These are phyloP conservation scores for Gadopsis bispinosus DNA, from an alignment of 2,797 vertebrate species.

Conservation along the genomic window DNA sequence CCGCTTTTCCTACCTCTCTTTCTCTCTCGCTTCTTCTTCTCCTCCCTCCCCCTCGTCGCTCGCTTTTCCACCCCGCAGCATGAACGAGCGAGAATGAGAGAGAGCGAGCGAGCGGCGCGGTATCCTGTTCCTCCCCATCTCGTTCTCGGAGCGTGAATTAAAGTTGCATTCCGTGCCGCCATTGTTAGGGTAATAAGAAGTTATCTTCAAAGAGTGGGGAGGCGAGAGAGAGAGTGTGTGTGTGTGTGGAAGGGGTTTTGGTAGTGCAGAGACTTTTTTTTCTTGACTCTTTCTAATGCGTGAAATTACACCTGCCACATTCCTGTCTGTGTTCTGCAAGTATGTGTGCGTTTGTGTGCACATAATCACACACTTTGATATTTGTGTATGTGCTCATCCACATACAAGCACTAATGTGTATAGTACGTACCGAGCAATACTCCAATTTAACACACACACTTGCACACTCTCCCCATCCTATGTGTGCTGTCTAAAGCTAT, in stretches of 20 bases:
- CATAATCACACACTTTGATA: conserved; percentile 36
- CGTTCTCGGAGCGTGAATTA: conserved; percentile 78
- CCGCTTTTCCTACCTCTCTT: conserved; percentile 34
- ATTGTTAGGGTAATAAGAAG: conserved; percentile 88
- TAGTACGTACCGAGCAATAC: conserved; percentile 36
- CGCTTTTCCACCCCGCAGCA: conserved; percentile 67
- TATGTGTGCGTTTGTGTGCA: conserved; percentile 23
- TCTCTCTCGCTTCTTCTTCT: conserved; percentile 44
- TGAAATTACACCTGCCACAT: conserved; percentile 90
- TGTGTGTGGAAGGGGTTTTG: conserved; percentile 47
- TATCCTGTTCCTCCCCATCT: conserved; percentile 68
- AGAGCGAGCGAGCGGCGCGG: conserved; percentile 34
- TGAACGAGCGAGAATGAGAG: conserved; percentile 65
- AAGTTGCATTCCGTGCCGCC: conserved; percentile 83
- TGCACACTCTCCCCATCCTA: conserved; percentile 15
- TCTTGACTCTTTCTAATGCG: conserved; percentile 80
- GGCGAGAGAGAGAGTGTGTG: conserved; percentile 50
- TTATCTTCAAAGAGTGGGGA: conserved; percentile 88
- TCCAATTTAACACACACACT: conserved; percentile 25
- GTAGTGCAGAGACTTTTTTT: conserved; percentile 59
- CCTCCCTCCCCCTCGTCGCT: conserved; percentile 26
- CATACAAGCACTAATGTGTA: conserved; percentile 28
- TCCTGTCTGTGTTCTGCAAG: conserved; percentile 51
- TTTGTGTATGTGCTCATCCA: conserved; percentile 46
- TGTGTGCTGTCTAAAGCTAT: conserved; percentile 40